Conservation (phyloP, 2,113 vertebrate genomes). For the Tamias sibiricus region DNA sequence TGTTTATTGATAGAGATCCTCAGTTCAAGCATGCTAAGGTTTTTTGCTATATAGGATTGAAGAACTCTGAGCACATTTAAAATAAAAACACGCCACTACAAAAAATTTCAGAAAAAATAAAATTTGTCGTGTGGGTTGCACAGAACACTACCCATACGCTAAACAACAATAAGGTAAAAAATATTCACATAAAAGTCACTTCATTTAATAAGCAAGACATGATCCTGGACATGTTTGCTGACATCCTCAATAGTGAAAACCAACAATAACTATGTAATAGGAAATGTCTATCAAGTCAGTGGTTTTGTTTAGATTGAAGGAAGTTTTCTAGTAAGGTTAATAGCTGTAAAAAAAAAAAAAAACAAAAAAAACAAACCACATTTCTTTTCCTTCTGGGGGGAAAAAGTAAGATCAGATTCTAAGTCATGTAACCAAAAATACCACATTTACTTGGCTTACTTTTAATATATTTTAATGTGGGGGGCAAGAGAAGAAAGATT, state of each 20-base stretch:
- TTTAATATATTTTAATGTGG: slow-evolving; percentile 69
- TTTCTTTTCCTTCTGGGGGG: neutral
- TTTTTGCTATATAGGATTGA: neutral
- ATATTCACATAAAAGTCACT: slow-evolving; percentile 79
- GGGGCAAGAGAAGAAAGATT: slow-evolving; percentile 68
- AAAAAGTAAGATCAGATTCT: slow-evolving; percentile 42
- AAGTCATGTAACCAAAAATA: slow-evolving; percentile 23
- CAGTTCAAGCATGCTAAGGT: neutral
- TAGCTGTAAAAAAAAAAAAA: slow-evolving; percentile 44
- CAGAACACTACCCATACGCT: slow-evolving; percentile 31
- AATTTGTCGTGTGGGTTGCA: slow-evolving; percentile 18
- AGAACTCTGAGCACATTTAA: neutral
- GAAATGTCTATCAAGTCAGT: slow-evolving; percentile 75
- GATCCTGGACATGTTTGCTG: slow-evolving; percentile 70
- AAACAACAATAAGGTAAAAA: neutral
- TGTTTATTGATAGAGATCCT: neutral
- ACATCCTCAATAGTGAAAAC: slow-evolving; percentile 81
- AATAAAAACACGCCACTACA: neutral
- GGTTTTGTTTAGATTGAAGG: slow-evolving; percentile 68
- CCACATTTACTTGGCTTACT: slow-evolving; percentile 48
- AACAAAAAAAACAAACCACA: neutral
- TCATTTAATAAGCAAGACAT: slow-evolving; percentile 80
- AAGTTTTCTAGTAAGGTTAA: slow-evolving; percentile 67
- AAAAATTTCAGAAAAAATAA: slow-evolving; percentile 52
- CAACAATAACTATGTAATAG: slow-evolving; percentile 72